These are phyloP conservation scores for Drosophila anceps DNA, from an alignment of 2,888 invertebrate genomes.

Conservation along the genomic window DNA sequence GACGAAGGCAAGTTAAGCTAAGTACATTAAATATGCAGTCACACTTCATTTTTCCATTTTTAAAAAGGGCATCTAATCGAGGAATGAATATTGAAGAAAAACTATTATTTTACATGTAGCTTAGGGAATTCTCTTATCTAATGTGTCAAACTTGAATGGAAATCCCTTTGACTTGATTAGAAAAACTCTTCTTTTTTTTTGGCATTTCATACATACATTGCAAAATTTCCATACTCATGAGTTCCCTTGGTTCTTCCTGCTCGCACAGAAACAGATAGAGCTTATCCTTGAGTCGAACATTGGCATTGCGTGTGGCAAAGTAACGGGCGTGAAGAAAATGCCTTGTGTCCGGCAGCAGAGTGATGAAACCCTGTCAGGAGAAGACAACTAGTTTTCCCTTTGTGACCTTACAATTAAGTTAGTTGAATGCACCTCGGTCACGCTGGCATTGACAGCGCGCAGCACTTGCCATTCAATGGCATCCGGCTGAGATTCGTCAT, in stretches of 20 bases:
- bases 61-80: neutral
- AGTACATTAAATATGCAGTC: constrained; percentile 1
- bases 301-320: constrained; percentile 82
- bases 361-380: constrained; percentile 81
- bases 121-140: neutral
- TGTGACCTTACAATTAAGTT: neutral
- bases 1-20: neutral
- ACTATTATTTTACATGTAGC: neutral
- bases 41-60: neutral
- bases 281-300: constrained; percentile 83
- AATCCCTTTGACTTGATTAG: neutral
- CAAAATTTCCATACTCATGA: constrained; percentile 76
- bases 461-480: constrained; percentile 69
- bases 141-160: neutral
- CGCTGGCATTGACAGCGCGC: constrained; percentile 72
- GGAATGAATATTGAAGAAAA: neutral
- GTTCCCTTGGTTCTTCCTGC: constrained; percentile 72
- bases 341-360: constrained; percentile 75
- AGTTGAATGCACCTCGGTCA: constrained; percentile 72
- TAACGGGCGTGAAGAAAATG: constrained; percentile 81
- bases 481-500: constrained; percentile 19
- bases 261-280: constrained; percentile 82
- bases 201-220: constrained; percentile 77
- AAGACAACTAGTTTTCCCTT: neutral
- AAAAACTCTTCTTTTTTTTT: neutral